Evolutionary conservation across 2,888 invertebrate species (phyloP).

Genomic region (Morpho deidamia): DNA sequence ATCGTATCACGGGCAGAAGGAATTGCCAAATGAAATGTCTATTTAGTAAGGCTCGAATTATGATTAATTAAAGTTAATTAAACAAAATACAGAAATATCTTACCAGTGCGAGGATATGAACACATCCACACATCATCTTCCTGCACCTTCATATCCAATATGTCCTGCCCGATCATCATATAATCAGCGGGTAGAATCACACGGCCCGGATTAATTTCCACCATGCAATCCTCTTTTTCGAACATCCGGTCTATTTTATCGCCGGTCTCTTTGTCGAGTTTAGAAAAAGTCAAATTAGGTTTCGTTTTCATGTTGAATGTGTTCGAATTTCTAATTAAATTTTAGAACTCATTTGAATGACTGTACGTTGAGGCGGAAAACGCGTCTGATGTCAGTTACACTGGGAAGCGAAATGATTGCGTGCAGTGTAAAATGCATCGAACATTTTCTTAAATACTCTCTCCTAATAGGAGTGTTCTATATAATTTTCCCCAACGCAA

Average conservation of each 20-base stretch:
- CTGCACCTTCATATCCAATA: constrained; percentile 84
- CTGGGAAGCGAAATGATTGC: constrained; percentile 49
- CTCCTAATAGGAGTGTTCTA: constrained; percentile 43
- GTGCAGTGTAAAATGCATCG: constrained; percentile 33
- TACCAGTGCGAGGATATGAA: constrained; percentile 94
- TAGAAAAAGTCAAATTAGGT: constrained; percentile 71
- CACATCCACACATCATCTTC: constrained; percentile 91
- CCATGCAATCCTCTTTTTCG: constrained; percentile 82
- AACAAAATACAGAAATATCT: constrained; percentile 24
- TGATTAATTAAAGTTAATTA: too few relatives aligned
- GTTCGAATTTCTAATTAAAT: background rate
- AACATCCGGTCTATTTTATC: constrained; percentile 82
- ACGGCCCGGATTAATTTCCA: constrained; percentile 85
- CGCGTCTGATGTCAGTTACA: constrained; percentile 28
- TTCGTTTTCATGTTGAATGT: constrained; percentile 48
- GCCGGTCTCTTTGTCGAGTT: constrained; percentile 78
- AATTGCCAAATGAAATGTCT: too few relatives aligned
- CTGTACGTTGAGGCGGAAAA: constrained; percentile 5
- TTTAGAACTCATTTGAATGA: constrained; percentile 3
- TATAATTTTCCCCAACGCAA: constrained; percentile 30
- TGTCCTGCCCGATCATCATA: constrained; percentile 82
- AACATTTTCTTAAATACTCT: constrained; percentile 45
- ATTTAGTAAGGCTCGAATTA: too few relatives aligned
- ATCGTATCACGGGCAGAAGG: too few relatives aligned
- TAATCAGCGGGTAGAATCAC: constrained; percentile 85